Conservation (phyloP, 2,888 invertebrate genomes). For the Girardia tigrina region DNA sequence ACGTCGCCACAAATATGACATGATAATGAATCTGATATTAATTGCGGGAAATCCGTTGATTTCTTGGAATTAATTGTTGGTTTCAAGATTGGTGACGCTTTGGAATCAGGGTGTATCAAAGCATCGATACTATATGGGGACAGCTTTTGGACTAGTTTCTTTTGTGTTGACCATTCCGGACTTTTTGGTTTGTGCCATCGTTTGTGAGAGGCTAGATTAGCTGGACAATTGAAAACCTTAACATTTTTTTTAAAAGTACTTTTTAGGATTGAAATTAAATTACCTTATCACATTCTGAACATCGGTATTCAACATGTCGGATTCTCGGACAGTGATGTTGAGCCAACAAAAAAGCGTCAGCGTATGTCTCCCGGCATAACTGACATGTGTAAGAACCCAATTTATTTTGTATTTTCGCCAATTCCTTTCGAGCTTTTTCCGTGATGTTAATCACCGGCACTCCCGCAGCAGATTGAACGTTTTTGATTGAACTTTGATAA, state of each 20-base stretch:
- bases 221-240: conserved; percentile 78
- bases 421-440: conserved; percentile 66
- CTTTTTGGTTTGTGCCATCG: conserved; percentile 72
- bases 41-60: not conserved
- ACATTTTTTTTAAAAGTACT: not conserved
- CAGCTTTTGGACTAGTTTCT: conserved; percentile 37
- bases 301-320: conserved; percentile 90
- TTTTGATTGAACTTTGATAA: not conserved
- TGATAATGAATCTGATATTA: not conserved
- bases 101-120: not conserved
- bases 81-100: not conserved
- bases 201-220: conserved; percentile 87
- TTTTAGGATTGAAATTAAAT: not conserved
- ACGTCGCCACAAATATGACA: conserved; percentile 26
- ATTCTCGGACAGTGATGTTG: conserved; percentile 90
- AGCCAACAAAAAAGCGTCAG: conserved; percentile 86
- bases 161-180: not conserved
- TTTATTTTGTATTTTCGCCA: conserved; percentile 84
- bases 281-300: conserved; percentile 90
- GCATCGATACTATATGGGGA: conserved; percentile 37
- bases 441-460: conserved; percentile 1
- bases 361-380: conserved; percentile 75
- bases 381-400: conserved; percentile 89
- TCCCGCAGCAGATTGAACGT: not conserved
- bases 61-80: conserved; percentile 10